phyloP scores from a whole-genome alignment of 1,140 invertebrate species.

The Drosophila azteca region DNA sequence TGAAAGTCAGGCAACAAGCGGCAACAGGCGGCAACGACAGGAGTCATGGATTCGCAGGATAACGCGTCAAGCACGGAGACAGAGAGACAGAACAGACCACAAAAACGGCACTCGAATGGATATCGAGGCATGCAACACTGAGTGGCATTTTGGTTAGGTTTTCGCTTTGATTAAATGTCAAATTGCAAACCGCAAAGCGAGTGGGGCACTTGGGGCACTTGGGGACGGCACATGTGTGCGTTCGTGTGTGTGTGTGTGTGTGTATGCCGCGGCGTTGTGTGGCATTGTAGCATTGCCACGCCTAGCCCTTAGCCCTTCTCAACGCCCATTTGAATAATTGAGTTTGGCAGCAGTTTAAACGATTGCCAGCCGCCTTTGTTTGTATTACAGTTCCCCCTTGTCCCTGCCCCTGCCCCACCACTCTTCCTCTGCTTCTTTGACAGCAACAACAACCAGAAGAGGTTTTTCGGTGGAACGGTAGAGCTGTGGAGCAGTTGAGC shows the following conservation, averaged over 20 bases:
- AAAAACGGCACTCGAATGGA: conserved; percentile 48
- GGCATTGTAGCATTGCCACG: conserved; percentile 7
- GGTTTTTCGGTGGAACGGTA: conserved; percentile 11
- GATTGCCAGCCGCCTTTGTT: conserved; percentile 65
- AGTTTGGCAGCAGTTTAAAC: conserved; percentile 69
- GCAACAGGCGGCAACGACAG: conserved; percentile 20
- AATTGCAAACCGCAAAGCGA: conserved; percentile 66
- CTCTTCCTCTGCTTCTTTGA: too few relatives aligned
- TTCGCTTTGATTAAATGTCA: conserved; percentile 73
- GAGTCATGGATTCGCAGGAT: conserved; percentile 8
- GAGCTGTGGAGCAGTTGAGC: neutral
- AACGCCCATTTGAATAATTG: conserved; percentile 69
- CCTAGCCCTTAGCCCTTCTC: neutral
- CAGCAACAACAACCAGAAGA: neutral
- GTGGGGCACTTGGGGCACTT: conserved; percentile 49
- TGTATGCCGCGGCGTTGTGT: conserved; percentile 11
- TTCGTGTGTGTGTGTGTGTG: neutral
- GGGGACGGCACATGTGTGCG: conserved; percentile 12
- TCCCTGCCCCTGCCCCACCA: too few relatives aligned
- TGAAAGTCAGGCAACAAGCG: conserved; percentile 50
- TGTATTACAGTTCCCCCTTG: conserved; percentile 8
- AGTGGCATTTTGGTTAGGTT: conserved; percentile 37
- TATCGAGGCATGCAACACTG: conserved; percentile 28
- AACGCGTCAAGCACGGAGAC: conserved; percentile 27
- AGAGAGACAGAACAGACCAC: conserved; percentile 33